Evolutionary conservation across 2,888 invertebrate genomes (phyloP).

Genomic region (Drosophila limbata): DNA sequence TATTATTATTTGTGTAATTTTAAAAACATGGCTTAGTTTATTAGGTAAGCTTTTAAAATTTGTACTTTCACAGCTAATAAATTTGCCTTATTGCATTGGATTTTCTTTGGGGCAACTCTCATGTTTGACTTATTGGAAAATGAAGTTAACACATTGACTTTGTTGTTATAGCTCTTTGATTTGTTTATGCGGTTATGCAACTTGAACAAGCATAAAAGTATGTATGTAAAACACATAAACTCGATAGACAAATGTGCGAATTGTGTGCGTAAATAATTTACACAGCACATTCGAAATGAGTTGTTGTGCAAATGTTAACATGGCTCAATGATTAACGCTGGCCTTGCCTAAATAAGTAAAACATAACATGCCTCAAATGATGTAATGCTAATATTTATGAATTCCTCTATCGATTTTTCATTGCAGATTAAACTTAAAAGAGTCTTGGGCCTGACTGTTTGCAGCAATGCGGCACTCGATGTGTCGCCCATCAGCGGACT

Average conservation of each 20-base stretch:
- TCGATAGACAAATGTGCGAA: constrained; percentile 52
- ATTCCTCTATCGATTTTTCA: constrained; percentile 64
- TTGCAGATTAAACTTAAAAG: constrained; percentile 96
- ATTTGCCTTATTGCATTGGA: constrained; percentile 4
- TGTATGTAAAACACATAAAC: constrained; percentile 14
- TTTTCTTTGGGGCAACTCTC: constrained; percentile 3
- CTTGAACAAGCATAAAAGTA: constrained; percentile 30
- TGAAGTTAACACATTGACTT: constrained; percentile 50
- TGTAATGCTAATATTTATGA: constrained; percentile 54
- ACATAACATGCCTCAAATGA: constrained; percentile 42
- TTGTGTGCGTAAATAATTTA: constrained; percentile 68
- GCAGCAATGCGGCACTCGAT: constrained; percentile 95
- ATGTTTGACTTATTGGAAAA: constrained; percentile 35
- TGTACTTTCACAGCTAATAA: constrained; percentile 4
- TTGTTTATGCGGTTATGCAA: constrained; percentile 40
- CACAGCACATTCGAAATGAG: constrained; percentile 38
- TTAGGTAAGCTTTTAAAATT: neutral
- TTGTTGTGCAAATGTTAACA: constrained; percentile 47
- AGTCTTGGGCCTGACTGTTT: constrained; percentile 97
- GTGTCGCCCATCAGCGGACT: constrained; percentile 94
- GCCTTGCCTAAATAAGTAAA: constrained; percentile 49
- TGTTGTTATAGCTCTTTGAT: constrained; percentile 9
- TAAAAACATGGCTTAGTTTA: no score
- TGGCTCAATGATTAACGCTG: constrained; percentile 33
- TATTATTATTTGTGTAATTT: neutral